Evolutionary conservation across 2,797 vertebrate species (phyloP).

Genomic region (Crenichthys baileyi): DNA sequence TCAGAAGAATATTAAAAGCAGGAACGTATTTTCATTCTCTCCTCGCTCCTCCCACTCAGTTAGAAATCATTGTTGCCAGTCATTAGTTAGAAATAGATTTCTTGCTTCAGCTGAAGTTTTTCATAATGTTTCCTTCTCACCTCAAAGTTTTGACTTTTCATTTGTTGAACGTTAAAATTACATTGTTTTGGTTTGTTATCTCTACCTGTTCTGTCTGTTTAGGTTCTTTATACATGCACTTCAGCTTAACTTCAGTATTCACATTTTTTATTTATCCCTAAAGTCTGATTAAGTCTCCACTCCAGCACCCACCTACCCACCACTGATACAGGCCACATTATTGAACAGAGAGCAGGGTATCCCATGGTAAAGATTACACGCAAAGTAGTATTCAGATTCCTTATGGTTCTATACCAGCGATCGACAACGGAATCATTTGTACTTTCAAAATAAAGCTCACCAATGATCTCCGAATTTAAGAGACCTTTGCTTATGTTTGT

Average conservation of each 20-base stretch:
- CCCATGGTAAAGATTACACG: background rate
- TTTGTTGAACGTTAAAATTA: background rate
- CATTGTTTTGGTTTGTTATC: background rate
- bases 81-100: constrained; percentile 46
- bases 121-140: constrained; percentile 24
- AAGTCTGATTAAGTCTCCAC: background rate
- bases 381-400: too few relatives aligned
- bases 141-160: constrained; percentile 22
- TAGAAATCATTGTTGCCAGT: constrained; percentile 21
- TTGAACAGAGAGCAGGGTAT: background rate
- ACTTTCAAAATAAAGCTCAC: background rate
- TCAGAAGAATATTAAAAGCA: constrained; percentile 41
- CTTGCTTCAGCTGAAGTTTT: constrained; percentile 27
- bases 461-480: background rate
- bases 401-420: too few relatives aligned
- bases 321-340: too few relatives aligned
- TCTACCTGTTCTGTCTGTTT: background rate
- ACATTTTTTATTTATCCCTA: background rate
- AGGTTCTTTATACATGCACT: background rate
- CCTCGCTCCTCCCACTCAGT: constrained; percentile 27
- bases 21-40: constrained; percentile 21
- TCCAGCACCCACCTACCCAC: background rate
- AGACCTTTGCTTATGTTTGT: background rate
- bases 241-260: background rate
- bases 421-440: background rate